Base-by-base conservation (phyloP, 92 coral and sea anemone species). In the Pocillopora grandis region DNA sequence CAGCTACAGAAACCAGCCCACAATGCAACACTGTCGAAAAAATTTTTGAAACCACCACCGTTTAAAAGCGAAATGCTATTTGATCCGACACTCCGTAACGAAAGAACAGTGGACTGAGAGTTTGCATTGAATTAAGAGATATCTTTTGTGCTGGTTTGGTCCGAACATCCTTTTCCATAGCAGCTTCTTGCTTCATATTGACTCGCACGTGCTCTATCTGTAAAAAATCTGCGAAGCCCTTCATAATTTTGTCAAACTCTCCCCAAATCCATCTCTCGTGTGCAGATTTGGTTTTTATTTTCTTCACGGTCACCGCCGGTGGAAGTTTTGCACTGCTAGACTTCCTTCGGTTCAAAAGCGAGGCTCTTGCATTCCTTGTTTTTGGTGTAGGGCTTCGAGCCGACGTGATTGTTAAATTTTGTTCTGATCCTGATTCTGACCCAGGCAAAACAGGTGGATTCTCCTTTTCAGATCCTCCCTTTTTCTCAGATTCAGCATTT, bases 201-300 rank as follows among this genome's bases (percentile, higher is more conserved):
- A 59, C 48, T 0, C 52, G 52, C 52, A 42, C 52, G 87, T 93
- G 84, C 49, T 91, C 95, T 35, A 86, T 59, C 2, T 78, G 86
- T 31, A 91, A 71, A 62, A 61, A 84, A 6, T 89, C 85, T 1
- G 95, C 79, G 62, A 93, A 89, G 76, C 92, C 85, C 19, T 80
- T 90, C 84, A 93, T 75, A n/a, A 93, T 78, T 68, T 85, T 89
- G 23, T 93, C 97, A 71, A 93, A 91, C 67, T 93, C 92, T 69
- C 72, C 71, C 97, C 91, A 91, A n/a, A 93, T 82, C 66, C 84
- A 69, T 12, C 52, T 77, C 23, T 72, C 85, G 27, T 79, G 93
- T 11, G 72, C 72, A 5, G 80, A 58, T 12, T 85, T 78, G 36
- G 65, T 89, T 71, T 35, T 68, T 13, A 18, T 20, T 71, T 78